Base-by-base conservation (phyloP, 2,797 vertebrate genomes). In the Diceros bicornis region DNA sequence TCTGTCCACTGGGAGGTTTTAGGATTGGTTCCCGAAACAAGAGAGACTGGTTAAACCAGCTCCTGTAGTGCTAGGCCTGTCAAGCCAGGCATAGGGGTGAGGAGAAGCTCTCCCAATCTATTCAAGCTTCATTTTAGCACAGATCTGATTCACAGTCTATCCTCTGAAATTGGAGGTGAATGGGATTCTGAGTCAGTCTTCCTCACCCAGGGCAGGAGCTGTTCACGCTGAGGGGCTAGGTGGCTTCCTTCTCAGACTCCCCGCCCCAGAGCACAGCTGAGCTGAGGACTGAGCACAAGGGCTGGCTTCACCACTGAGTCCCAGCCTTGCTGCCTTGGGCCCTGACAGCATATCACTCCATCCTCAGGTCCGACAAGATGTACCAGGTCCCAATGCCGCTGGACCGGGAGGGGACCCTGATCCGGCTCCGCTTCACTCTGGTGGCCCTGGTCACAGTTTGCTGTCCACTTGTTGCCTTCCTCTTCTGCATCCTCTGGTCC, bases 371-470 rank as follows among this genome's bases (percentile, higher is more conserved):
- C 75, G 32, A 71, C 98, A 99, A 96, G 98, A 99, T 99, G 99
- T 96, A 99, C 44, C 99, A 99, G 98, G 98, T 98, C 0, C 99
- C 99, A 0, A 98, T 99, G 96, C 98, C 98, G 0, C 97, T 99
- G 98, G 99, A 99, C 44, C 99, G 99, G 77, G 99, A 99, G 72
- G 98, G 99, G 93, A 99, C 99, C 64, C 99, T 99, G 17, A 97
- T 99, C 92, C 98, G 99, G 52, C 95, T 99, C 85, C 99, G 98
- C 0, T 99, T 99, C 97, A 99, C 99, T 81, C 62, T 98, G 34
- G 98, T 99, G 23, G 98, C 98, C 0, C 96, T 99, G 0, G 98
- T 97, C 25, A 99, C 99, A 0, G 99, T 99, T 57, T 99, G 99
- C 97, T 99, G 99, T 69, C 99, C 99, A 0, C 98, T 99, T 78